Conservation (phyloP, 1,140 invertebrate species). For the Adoxophyes honmai region DNA sequence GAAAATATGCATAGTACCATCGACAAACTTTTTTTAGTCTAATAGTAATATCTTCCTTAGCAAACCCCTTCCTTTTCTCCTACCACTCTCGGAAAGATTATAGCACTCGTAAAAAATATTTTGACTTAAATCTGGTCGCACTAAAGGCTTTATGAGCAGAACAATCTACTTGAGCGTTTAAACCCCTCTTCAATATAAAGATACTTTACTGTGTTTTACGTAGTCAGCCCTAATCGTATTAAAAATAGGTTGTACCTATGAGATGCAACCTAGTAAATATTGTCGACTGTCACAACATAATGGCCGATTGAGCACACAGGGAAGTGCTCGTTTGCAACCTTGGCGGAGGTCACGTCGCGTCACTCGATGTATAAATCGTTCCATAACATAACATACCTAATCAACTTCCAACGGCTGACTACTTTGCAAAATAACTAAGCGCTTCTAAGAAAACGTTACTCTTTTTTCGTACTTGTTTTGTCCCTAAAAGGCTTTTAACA, state of each 20-base stretch:
- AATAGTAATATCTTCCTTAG: constrained; percentile 37
- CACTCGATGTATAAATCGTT: constrained; percentile 68
- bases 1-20: constrained; percentile 18
- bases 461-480: background rate
- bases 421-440: constrained; percentile 30
- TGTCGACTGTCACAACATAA: constrained; percentile 38
- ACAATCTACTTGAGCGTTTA: too few species aligned
- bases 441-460: constrained; percentile 3
- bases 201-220: too few species aligned
- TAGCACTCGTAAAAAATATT: too few species aligned
- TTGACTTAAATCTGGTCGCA: too few species aligned
- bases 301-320: constrained; percentile 67
- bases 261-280: too few species aligned
- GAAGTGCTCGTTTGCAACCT: constrained; percentile 65
- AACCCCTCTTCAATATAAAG: too few species aligned
- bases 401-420: background rate
- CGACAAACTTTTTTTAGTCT: too few species aligned
- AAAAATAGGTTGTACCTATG: too few species aligned
- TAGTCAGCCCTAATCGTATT: too few species aligned
- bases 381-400: constrained; percentile 39
- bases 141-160: too few species aligned
- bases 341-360: constrained; percentile 66
- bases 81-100: too few species aligned
- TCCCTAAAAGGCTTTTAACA: constrained; percentile 24
- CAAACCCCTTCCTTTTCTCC: too few species aligned